Conservation (phyloP, 2,797 vertebrate genomes). For the Mus spretus region DNA sequence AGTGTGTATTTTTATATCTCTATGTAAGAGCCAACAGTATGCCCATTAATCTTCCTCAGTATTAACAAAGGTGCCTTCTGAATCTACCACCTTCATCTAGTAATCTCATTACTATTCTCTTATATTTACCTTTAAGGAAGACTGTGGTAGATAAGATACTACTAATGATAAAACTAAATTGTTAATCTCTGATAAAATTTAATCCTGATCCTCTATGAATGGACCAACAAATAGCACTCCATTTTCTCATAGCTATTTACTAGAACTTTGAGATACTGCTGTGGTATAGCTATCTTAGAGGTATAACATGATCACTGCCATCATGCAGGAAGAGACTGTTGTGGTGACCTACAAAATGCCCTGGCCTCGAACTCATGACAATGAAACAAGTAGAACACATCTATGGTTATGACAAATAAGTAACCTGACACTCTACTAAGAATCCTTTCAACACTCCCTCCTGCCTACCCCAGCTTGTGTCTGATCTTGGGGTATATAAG, state of each 20-base stretch:
- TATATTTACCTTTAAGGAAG: background rate
- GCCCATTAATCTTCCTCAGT: background rate
- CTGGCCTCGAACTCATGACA: background rate
- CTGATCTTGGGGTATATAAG: background rate
- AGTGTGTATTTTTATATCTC: background rate
- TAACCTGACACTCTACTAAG: background rate
- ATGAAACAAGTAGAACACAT: background rate
- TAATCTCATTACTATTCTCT: constrained; percentile 29
- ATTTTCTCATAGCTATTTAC: constrained; percentile 22
- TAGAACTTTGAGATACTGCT: background rate
- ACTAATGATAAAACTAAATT: constrained; percentile 16
- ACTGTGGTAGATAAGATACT: background rate
- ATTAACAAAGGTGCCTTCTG: background rate
- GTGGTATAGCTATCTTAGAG: background rate
- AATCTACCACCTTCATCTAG: constrained; percentile 26
- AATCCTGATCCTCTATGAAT: background rate
- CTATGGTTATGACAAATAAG: background rate
- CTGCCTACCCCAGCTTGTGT: background rate
- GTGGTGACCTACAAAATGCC: background rate
- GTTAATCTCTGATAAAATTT: background rate
- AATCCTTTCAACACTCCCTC: background rate
- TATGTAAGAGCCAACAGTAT: background rate
- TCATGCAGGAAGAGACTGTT: background rate
- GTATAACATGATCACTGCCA: background rate
- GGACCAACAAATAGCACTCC: background rate